A percentile compares a stretch with the other conserved stretches of the same genome.
Conservation (phyloP, 1,140 invertebrate genomes). For the Drosophila sturtevanti region DNA sequence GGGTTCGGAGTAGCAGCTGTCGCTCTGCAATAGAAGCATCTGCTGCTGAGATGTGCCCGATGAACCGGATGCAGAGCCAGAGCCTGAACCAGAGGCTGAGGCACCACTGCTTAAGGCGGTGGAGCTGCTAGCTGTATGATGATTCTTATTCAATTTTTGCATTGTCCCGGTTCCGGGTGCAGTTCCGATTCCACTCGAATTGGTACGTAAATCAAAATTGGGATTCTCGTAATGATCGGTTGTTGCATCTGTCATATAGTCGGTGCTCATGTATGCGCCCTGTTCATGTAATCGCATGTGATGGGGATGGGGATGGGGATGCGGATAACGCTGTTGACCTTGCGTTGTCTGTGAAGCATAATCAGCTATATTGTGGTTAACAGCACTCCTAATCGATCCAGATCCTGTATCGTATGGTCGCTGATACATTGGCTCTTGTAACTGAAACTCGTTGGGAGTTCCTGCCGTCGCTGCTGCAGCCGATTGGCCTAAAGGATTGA, state of each 20-base stretch:
- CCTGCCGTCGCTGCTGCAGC: not conserved
- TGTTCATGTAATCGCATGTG: constrained; percentile 39
- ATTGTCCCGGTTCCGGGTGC: constrained; percentile 4
- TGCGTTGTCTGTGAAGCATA: constrained; percentile 40
- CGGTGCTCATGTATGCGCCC: constrained; percentile 43
- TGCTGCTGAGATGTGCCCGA: constrained; percentile 64
- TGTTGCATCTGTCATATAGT: constrained; percentile 64
- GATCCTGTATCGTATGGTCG: constrained; percentile 79
- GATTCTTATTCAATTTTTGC: constrained; percentile 36
- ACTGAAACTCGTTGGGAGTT: constrained; percentile 54
- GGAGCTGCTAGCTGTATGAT: constrained; percentile 24
- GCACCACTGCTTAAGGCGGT: constrained; percentile 32
- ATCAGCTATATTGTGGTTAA: constrained; percentile 59
- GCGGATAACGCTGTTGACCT: constrained; percentile 23
- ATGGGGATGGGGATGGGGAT: constrained; percentile 11
- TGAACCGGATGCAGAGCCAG: constrained; percentile 37
- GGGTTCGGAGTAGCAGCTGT: constrained; percentile 79
- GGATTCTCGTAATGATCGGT: constrained; percentile 82
- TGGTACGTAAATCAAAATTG: constrained; percentile 71
- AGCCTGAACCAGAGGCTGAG: constrained; percentile 35
- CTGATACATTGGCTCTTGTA: constrained; percentile 76
- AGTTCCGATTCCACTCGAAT: constrained; percentile 9
- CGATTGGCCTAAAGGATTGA: constrained; percentile 56
- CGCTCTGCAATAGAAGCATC: constrained; percentile 64
- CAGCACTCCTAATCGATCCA: constrained; percentile 61